Evolutionary conservation across 1,140 invertebrate genomes (phyloP), one percentile per base, ranked within the genome.

Genomic region (Drosophila ironensis): DNA sequence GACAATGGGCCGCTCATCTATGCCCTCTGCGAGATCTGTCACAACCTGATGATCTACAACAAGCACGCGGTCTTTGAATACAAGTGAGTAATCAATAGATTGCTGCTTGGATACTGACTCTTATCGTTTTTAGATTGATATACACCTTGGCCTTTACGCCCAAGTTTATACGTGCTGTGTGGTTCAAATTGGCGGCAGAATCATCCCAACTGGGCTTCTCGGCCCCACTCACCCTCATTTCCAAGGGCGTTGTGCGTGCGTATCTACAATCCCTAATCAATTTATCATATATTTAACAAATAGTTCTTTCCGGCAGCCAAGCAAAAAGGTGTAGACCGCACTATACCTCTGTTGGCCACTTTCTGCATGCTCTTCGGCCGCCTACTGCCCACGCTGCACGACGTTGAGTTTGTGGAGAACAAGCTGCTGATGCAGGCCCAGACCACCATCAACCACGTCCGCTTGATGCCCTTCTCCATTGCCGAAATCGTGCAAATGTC

Each of bases 71-170:
- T 96, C 35, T 95, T 96, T 84, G 94, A 95, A 72, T 95, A 95
- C 78, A 93, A 92, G 92, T 92, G 60, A 82, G 84, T 8, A 4
- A 0, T 3, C 6, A 20, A 4, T 14, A n/a, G 1, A n/a, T n/a
- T n/a, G n/a, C n/a, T n/a, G n/a, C n/a, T n/a, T n/a, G n/a, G n/a
- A n/a, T n/a, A n/a, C n/a, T n/a, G n/a, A 24, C n/a, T 11, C 7
- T 72, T 17, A 90, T 91, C 41, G 88, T 1, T 1, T 1, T 0
- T 42, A 97, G 96, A 81, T 90, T 98, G 40, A 90, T 98, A 0
- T 97, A 97, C 86, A 95, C 95, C 74, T 90, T 98, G 47, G 96
- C 97, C 0, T 96, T 97, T 71, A 97, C 95, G 61, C 94, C 95
- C 1, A 91, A 92, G 17, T 97, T 98, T 81, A 91, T 98, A n/a